These are phyloP conservation scores for Drosophila lacteicornis DNA, from an alignment of 1,140 invertebrate genomes.

Conservation along the genomic window DNA sequence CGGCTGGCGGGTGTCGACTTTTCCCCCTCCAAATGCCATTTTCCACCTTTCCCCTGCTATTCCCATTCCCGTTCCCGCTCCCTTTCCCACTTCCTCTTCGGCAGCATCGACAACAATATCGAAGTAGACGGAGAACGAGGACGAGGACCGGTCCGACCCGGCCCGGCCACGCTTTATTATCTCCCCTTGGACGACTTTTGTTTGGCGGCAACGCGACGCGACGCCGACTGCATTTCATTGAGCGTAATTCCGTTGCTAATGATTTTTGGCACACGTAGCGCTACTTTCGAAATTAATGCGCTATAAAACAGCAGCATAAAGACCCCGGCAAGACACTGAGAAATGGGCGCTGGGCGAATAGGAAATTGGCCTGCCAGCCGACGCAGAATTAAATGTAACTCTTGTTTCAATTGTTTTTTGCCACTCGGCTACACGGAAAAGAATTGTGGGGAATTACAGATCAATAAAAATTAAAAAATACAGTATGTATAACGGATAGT, in stretches of 20 bases:
- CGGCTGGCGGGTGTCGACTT: constrained; percentile 52
- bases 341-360: constrained; percentile 72
- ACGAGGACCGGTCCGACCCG: constrained; percentile 10
- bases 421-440: constrained; percentile 32
- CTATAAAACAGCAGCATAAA: constrained; percentile 71
- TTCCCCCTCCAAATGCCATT: constrained; percentile 31
- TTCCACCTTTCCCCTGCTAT: neutral
- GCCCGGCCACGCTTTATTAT: constrained; percentile 77
- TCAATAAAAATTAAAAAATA: too few relatives aligned
- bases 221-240: constrained; percentile 81
- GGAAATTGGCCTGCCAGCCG: constrained; percentile 71
- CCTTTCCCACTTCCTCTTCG: constrained; percentile 1
- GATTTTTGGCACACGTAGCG: constrained; percentile 84
- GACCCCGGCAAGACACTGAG: constrained; percentile 64
- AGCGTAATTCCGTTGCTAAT: constrained; percentile 84
- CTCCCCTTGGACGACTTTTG: constrained; percentile 57
- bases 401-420: constrained; percentile 71
- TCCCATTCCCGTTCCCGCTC: neutral
- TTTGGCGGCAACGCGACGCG: constrained; percentile 44
- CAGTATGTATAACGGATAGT: too few relatives aligned
- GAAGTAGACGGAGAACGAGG: constrained; percentile 3
- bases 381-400: constrained; percentile 76
- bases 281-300: constrained; percentile 82
- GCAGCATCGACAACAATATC: constrained; percentile 17
- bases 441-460: neutral